Evolutionary conservation across 2,113 vertebrate species (phyloP).

Genomic region (Synodontis membranacea): DNA sequence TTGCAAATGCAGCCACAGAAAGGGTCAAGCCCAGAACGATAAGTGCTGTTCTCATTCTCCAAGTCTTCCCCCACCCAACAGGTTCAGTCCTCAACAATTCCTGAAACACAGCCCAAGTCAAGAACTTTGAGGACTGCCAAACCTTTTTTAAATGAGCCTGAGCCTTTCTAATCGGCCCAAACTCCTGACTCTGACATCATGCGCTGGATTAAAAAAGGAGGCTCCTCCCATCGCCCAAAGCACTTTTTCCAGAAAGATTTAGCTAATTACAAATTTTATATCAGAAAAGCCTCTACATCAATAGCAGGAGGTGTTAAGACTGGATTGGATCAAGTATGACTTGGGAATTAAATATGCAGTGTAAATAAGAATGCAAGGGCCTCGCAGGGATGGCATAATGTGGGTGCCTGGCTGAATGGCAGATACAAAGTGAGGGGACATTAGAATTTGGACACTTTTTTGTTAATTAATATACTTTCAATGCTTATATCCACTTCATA

Average conservation of each 20-base stretch:
- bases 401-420: neutral
- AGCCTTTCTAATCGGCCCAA: conserved; percentile 15
- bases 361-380: neutral
- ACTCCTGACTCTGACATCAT: conserved; percentile 45
- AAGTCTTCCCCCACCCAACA: conserved; percentile 14
- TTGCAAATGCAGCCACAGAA: conserved; percentile 30
- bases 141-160: conserved; percentile 48
- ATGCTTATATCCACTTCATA: neutral
- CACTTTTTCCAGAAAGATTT: neutral
- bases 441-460: neutral
- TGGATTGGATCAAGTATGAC: conserved; percentile 23
- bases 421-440: neutral
- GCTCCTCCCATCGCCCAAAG: conserved; percentile 33
- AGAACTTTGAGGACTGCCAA: conserved; percentile 31
- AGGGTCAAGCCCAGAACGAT: conserved; percentile 37
- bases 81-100: conserved; percentile 4
- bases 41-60: conserved; percentile 42
- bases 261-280: conserved; percentile 20
- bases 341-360: conserved; percentile 14
- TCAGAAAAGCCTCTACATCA: conserved; percentile 26
- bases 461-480: neutral
- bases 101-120: conserved; percentile 31
- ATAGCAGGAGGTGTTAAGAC: conserved; percentile 23
- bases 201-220: neutral
- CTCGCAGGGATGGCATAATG: neutral